Conservation (phyloP, 2,113 vertebrate genomes). For the Hyperopisus bebe region DNA sequence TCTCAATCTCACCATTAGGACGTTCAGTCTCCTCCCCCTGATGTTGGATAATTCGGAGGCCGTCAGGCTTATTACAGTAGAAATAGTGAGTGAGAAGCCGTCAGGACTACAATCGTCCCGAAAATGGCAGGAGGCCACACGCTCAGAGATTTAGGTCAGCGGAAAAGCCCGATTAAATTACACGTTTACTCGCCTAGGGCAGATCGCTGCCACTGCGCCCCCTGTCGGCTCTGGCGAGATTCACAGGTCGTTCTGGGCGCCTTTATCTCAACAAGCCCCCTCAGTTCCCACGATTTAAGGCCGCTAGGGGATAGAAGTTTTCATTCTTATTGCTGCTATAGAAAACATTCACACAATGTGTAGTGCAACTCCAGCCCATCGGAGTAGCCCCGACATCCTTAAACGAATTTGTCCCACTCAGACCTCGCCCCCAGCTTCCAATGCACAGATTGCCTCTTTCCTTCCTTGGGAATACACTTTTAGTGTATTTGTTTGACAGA, state of each 20-base stretch:
- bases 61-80: not conserved
- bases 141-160: not conserved
- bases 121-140: not conserved
- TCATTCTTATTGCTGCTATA: not conserved
- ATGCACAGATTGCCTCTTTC: constrained; percentile 44
- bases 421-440: not conserved
- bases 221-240: not conserved
- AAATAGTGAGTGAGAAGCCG: not conserved
- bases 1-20: not conserved
- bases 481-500: constrained; percentile 71
- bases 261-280: constrained; percentile 46
- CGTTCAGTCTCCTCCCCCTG: not conserved
- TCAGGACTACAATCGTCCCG: not conserved
- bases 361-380: constrained; percentile 4
- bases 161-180: not conserved
- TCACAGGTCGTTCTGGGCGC: not conserved
- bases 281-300: constrained; percentile 45
- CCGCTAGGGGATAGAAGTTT: not conserved
- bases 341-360: constrained; percentile 5
- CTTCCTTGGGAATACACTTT: constrained; percentile 72
- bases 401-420: constrained; percentile 8
- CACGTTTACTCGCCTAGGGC: not conserved
- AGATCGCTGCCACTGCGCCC: not conserved
- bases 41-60: not conserved
- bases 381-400: constrained; percentile 29